phyloP scores from a whole-genome alignment of 2,797 vertebrate genomes.

The Rhynchotus rufescens region DNA sequence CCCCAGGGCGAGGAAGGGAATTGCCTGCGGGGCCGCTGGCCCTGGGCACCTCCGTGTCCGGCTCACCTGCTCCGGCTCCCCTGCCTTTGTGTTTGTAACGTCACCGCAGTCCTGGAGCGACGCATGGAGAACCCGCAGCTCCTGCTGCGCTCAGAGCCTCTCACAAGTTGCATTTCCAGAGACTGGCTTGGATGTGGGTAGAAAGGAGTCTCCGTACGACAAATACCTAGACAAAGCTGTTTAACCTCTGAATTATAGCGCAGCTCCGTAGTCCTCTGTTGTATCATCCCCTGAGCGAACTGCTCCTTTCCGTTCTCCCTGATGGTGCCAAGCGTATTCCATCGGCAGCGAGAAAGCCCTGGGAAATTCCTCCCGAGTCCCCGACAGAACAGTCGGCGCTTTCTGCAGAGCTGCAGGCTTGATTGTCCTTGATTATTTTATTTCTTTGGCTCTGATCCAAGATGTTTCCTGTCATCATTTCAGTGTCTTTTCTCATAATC shows the following conservation, averaged over 20 bases:
- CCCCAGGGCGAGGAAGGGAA: slow-evolving; percentile 50
- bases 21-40: slow-evolving; percentile 17
- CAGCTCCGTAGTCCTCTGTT: slow-evolving; percentile 38
- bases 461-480: slow-evolving; percentile 82
- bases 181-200: slow-evolving; percentile 54
- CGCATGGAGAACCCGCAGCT: slow-evolving; percentile 47
- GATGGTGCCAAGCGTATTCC: slow-evolving; percentile 65
- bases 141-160: slow-evolving; percentile 7
- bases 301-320: slow-evolving; percentile 57
- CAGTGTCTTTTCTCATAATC: slow-evolving; percentile 83
- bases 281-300: slow-evolving; percentile 45
- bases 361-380: slow-evolving; percentile 65
- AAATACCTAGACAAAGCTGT: slow-evolving; percentile 57
- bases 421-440: slow-evolving; percentile 78
- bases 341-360: slow-evolving; percentile 38
- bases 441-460: slow-evolving; percentile 83
- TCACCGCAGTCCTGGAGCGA: slow-evolving; percentile 65
- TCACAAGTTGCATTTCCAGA: slow-evolving; percentile 60
- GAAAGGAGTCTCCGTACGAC: slow-evolving; percentile 56
- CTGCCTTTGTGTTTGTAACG: slow-evolving; percentile 34
- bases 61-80: background rate
- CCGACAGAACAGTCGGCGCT: slow-evolving; percentile 66
- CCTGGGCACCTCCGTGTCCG: slow-evolving; percentile 29
- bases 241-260: slow-evolving; percentile 59
- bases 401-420: slow-evolving; percentile 75